Base-by-base conservation (phyloP, 1,140 invertebrate genomes). In the Calephelis virginiensis region DNA sequence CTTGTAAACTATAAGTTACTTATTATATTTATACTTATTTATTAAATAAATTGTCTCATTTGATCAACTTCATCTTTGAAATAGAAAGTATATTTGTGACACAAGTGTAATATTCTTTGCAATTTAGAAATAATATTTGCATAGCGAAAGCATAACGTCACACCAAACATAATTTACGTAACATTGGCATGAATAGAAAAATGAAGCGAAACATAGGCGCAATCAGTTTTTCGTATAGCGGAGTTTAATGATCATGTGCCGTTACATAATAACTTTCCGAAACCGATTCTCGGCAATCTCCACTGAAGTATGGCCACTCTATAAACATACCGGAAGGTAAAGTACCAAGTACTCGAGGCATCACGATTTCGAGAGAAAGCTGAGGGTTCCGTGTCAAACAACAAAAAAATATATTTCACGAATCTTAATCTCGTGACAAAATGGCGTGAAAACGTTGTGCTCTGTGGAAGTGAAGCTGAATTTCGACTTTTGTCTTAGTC, bases 171-270 rank as follows among this genome's bases (percentile, higher is more conserved):
- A 53, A 10, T 53, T 53, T 53, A 53, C 50, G 50, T 53, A 53
- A 53, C 50, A 28, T 53, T 53, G 9, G 13, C 50, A 53, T 28
- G 50, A 53, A 53, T 53, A 53, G 9, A 56, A 37, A 56, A 56
- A 56, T 28, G 50, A 56, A 56, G 50, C 17, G 17, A 56, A 28
- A 56, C 50, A 56, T 56, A 14, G 50, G 28, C 17, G 17, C 17
- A 53, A 53, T 53, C 50, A 53, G 8, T 56, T 56, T 56, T 56
- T 56, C 50, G 50, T 53, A 17, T 53, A 53, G 14, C 17, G 50
- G 17, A 28, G 17, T 53, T 28, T 53, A 53, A 53, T 53, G 50
- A 28, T 50, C 14, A 50, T 17, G 49, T 50, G 8, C 13, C 17
- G 13, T 50, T 50, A 14, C 9, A 50, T 50, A 50, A 50, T 13